Evolutionary conservation across 2,113 vertebrate genomes (phyloP).

Genomic region (Cynopterus brachyotis): DNA sequence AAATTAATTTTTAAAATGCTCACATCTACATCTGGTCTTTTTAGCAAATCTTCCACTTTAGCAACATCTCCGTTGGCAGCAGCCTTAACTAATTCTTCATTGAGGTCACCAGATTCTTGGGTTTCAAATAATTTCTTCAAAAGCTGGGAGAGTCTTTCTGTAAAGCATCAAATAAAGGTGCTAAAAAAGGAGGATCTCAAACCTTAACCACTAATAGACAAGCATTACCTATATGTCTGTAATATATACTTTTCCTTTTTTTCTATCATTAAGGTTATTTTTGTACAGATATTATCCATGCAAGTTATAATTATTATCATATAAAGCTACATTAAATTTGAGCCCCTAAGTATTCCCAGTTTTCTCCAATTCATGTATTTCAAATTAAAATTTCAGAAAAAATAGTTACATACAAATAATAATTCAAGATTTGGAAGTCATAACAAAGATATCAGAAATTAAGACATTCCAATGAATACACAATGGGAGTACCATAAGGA

Average conservation of each 20-base stretch:
- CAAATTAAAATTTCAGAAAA: conserved; percentile 35
- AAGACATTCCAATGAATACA: neutral
- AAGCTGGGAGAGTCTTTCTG: conserved; percentile 97
- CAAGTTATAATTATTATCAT: conserved; percentile 24
- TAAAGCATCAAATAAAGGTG: conserved; percentile 75
- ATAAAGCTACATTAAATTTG: neutral
- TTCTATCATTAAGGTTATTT: conserved; percentile 23
- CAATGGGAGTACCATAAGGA: neutral
- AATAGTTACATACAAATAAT: neutral
- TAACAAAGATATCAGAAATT: neutral
- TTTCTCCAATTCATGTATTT: conserved; percentile 44
- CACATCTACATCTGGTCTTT: conserved; percentile 97
- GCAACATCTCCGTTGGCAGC: conserved; percentile 98
- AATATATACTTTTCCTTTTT: conserved; percentile 12
- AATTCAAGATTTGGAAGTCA: conserved; percentile 46
- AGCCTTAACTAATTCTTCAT: conserved; percentile 98
- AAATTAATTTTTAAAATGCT: conserved; percentile 76
- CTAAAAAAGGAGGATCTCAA: conserved; percentile 52
- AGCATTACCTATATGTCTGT: neutral
- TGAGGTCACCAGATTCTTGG: conserved; percentile 98
- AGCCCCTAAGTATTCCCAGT: neutral
- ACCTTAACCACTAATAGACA: conserved; percentile 26
- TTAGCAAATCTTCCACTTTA: conserved; percentile 98
- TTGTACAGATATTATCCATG: neutral
- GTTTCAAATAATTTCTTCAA: conserved; percentile 99